Percentiles rank a stretch among this genome's conserved stretches.
These are phyloP conservation scores for Apamea crenata DNA, from an alignment of 2,888 invertebrate species.

Conservation along the genomic window DNA sequence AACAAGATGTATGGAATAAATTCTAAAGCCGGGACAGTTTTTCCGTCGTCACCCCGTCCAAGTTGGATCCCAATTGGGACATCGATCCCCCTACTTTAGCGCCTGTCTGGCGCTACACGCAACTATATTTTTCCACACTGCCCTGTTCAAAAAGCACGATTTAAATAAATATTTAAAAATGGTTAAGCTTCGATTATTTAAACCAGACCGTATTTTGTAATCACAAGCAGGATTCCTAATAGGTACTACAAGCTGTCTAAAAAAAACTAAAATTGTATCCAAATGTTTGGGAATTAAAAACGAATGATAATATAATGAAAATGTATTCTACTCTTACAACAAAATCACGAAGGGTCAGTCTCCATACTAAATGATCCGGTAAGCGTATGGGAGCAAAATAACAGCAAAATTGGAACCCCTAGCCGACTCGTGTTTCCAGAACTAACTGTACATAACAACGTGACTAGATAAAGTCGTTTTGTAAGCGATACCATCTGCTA, in stretches of 20 bases:
- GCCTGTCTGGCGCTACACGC: conserved; percentile 79
- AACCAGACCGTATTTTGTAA: neutral
- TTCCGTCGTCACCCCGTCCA: conserved; percentile 74
- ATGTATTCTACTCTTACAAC: neutral
- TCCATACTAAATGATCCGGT: conserved; percentile 45
- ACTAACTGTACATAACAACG: conserved; percentile 78
- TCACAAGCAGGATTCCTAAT: neutral
- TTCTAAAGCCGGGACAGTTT: conserved; percentile 70
- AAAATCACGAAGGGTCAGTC: conserved; percentile 26
- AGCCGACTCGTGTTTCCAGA: conserved; percentile 73
- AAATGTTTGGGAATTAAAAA: neutral
- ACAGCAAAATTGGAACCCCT: conserved; percentile 72
- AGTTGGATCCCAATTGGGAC: conserved; percentile 81
- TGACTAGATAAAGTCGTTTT: conserved; percentile 80
- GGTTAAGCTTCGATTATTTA: neutral
- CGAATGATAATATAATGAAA: neutral
- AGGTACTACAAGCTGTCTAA: too few species aligned
- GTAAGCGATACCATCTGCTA: conserved; percentile 76
- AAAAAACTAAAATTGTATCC: neutral
- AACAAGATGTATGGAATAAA: conserved; percentile 64
- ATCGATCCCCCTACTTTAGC: conserved; percentile 80
- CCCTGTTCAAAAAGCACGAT: conserved; percentile 64
- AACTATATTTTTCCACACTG: conserved; percentile 69
- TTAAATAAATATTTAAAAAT: conserved; percentile 47
- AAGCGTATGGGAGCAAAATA: conserved; percentile 67